Percentiles rank a stretch among this genome's conserved stretches.
Conservation (phyloP, 2,113 vertebrate genomes). For the Columba livia region DNA sequence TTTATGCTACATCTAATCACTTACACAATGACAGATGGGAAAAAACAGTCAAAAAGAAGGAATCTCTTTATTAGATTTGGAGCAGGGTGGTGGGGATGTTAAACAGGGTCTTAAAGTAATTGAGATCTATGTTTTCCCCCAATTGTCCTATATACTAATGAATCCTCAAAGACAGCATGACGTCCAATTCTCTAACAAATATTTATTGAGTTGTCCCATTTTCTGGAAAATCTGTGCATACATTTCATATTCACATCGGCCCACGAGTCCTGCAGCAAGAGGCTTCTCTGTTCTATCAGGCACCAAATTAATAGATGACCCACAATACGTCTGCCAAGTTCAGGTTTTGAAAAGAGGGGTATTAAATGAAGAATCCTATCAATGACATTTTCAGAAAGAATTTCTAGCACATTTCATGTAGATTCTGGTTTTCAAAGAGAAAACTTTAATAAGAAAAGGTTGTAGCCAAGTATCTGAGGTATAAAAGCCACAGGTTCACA, state of each 20-base stretch:
- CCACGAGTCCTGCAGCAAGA: not conserved
- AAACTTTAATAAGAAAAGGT: not conserved
- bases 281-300: not conserved
- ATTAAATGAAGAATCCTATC: not conserved
- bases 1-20: not conserved
- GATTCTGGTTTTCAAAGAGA: not conserved
- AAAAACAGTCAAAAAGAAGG: not conserved
- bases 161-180: not conserved
- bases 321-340: not conserved
- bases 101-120: not conserved
- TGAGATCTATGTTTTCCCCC: not conserved
- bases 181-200: not conserved
- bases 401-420: not conserved
- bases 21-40: not conserved
- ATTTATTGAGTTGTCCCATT: not conserved
- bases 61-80: not conserved
- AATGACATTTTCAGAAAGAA: not conserved
- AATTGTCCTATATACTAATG: not conserved
- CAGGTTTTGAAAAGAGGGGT: not conserved
- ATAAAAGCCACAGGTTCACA: not conserved
- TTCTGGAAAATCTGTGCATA: not conserved
- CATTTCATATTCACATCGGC: not conserved
- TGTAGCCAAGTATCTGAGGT: not conserved
- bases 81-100: rapidly evolving
- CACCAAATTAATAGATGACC: not conserved